Base-by-base conservation (phyloP, 1,140 invertebrate genomes). In the Halotydeus destructor region DNA sequence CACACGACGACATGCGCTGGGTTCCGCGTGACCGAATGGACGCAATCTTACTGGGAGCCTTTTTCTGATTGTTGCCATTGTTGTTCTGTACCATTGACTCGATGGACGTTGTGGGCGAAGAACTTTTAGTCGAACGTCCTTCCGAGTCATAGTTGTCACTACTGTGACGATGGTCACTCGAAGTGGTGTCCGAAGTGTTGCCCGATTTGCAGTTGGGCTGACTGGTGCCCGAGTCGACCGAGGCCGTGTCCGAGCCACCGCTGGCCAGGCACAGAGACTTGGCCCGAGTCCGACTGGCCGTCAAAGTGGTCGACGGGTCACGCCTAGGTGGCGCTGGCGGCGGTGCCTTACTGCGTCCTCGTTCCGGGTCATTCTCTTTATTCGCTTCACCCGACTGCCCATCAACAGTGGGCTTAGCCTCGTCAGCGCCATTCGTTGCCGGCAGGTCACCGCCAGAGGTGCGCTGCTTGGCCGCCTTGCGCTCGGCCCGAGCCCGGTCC, bases 281-380 rank as follows among this genome's bases (percentile, higher is more conserved):
- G 28, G 83, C 83, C 47, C 81, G 60, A 12, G 82, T 81, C 31
- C 82, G 67, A 14, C 84, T 83, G 39, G 88, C 82, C 56, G 83
- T 89, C 6, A 96, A 62, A 8, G 85, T 91, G 3, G 88, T 96
- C 57, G 78, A 78, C 5, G 88, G 88, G 63, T 94, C 84, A 41
- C 88, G 67, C 40, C 80, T 66, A 1, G 81, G 84, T 14, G 81
- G 81, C 52, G 78, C 70, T 0, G 84, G 84, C 41, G 35, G 38
- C 25, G 28, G 39, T n/a, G 27, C 38, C 14, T 25, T 42, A 36
- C n/a, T n/a, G n/a, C n/a, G n/a, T n/a, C n/a, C 33, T 19, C 24
- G 14, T 21, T 11, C n/a, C 23, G 11, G 21, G 25, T 3, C 12
- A n/a, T n/a, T n/a, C n/a, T n/a, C n/a, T n/a, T n/a, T n/a, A n/a